Conservation (phyloP, 2,888 invertebrate species). For the Pterostichus madidus region DNA sequence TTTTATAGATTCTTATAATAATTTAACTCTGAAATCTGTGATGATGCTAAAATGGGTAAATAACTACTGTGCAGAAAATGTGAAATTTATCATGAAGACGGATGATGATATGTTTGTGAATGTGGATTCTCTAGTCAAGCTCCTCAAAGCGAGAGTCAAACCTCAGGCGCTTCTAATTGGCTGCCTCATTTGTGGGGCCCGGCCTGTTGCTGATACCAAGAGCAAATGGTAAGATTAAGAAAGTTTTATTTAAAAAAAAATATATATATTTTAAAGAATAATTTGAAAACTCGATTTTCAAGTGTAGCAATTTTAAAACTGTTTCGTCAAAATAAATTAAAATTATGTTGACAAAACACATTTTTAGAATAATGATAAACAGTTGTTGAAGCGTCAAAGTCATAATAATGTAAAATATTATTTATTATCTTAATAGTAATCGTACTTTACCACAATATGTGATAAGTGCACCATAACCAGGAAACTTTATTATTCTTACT, state of each 20-base stretch:
- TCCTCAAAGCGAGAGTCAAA: constrained; percentile 71
- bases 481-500: too few relatives aligned
- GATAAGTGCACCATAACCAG: not conserved
- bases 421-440: too few relatives aligned
- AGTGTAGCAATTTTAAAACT: too few relatives aligned
- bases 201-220: constrained; percentile 85
- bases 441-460: not conserved
- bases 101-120: constrained; percentile 94
- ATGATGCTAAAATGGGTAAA: constrained; percentile 91
- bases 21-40: constrained; percentile 91
- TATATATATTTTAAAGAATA: too few relatives aligned
- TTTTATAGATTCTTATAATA: constrained; percentile 91
- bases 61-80: constrained; percentile 81
- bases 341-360: too few relatives aligned
- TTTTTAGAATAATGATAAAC: too few relatives aligned
- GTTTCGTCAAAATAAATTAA: too few relatives aligned
- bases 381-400: too few relatives aligned
- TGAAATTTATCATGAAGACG: constrained; percentile 87
- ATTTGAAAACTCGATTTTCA: too few relatives aligned
- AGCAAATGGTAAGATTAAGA: constrained; percentile 85
- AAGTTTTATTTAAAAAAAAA: too few relatives aligned
- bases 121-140: constrained; percentile 82
- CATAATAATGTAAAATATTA: too few relatives aligned
- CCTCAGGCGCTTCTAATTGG: constrained; percentile 81
- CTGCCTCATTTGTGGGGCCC: constrained; percentile 88